Percentiles rank a stretch among this genome's conserved stretches.
phyloP scores from a whole-genome alignment of 2,113 vertebrate genomes.

The Oryctolagus cuniculus region mOryCun1.1 NC_091437.1:52257501-52258000 shows the following conservation, averaged over 20 bases:
- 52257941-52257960: slow-evolving; percentile 51
- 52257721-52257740: neutral
- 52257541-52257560: neutral
- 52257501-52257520: neutral
- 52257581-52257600: neutral
- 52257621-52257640: neutral
- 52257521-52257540: neutral
- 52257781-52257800: neutral
- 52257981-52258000: slow-evolving; percentile 41
- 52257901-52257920: slow-evolving; percentile 9
- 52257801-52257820: neutral
- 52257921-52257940: slow-evolving; percentile 47
- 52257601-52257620: neutral
- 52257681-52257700: neutral
- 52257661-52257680: neutral
- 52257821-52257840: neutral
- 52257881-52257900: slow-evolving; percentile 45
- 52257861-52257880: neutral
- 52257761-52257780: neutral
- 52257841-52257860: neutral
- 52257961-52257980: slow-evolving; percentile 51
- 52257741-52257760: neutral
- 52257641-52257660: neutral
- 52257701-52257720: too few species aligned
- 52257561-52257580: neutral